phyloP scores from a whole-genome alignment of 2,113 vertebrate species.

The Jacana jacana region DNA sequence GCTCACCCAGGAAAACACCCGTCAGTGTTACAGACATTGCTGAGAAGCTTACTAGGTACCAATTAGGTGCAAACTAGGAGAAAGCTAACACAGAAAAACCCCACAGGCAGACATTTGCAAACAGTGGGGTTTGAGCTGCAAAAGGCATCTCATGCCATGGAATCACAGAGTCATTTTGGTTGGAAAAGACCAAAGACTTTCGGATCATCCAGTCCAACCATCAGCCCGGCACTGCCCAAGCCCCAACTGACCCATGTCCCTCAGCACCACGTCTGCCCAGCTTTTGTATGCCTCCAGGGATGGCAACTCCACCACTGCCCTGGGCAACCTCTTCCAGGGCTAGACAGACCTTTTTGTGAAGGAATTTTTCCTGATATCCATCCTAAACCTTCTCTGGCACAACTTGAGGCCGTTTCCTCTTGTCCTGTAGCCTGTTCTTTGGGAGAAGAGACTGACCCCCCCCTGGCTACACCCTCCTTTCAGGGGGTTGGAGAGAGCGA shows the following conservation, averaged over 20 bases:
- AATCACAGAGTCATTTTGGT: background rate
- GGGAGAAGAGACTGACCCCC: no score
- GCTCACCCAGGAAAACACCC: background rate
- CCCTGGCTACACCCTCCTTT: no score
- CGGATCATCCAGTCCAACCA: background rate
- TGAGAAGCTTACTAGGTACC: no score
- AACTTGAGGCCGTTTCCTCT: no score
- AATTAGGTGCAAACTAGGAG: background rate
- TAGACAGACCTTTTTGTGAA: background rate
- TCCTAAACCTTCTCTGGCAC: background rate
- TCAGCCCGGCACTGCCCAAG: background rate
- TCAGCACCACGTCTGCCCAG: background rate
- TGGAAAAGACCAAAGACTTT: background rate
- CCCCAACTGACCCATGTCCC: background rate
- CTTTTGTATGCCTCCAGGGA: background rate
- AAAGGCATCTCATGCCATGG: background rate
- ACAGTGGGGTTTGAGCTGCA: background rate
- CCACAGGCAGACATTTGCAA: background rate
- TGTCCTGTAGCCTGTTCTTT: no score
- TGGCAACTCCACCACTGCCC: background rate
- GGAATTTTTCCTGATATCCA: background rate
- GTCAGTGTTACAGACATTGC: background rate
- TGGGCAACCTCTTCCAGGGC: background rate
- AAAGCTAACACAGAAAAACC: background rate
- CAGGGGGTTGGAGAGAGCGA: background rate